Evolutionary conservation across 2,113 vertebrate genomes (phyloP).

Genomic region (Sinocyclocheilus anshuiensis): DNA sequence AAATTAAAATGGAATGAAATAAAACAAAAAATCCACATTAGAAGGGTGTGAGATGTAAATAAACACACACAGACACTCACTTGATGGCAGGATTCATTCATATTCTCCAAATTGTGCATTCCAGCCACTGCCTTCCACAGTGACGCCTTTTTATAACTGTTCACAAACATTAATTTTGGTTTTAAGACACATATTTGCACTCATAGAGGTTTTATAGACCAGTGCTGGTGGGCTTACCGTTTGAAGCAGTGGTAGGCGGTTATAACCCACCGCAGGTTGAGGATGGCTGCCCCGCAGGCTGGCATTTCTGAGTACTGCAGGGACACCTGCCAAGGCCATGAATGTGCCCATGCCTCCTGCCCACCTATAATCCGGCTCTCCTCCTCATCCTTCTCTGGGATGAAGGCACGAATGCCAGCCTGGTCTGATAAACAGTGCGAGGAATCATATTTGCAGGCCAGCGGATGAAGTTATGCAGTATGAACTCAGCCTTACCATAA

Average conservation of each 20-base stretch:
- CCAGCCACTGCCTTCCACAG: slow-evolving; percentile 71
- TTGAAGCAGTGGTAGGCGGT: slow-evolving; percentile 74
- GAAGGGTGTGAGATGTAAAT: neutral
- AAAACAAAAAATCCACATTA: neutral
- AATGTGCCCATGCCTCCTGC: slow-evolving; percentile 70
- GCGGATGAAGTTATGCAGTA: neutral
- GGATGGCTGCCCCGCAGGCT: slow-evolving; percentile 71
- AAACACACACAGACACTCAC: slow-evolving; percentile 42
- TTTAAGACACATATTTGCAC: too few relatives aligned
- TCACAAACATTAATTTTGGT: too few relatives aligned
- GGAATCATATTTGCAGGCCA: neutral
- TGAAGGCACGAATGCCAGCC: slow-evolving; percentile 66
- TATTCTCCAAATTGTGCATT: slow-evolving; percentile 69
- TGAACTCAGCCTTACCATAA: neutral
- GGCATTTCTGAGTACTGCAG: slow-evolving; percentile 57
- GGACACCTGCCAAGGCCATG: slow-evolving; percentile 76
- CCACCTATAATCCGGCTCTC: slow-evolving; percentile 71
- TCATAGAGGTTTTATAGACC: neutral
- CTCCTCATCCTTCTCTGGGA: slow-evolving; percentile 4
- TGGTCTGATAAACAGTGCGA: slow-evolving; percentile 51
- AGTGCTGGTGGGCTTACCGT: slow-evolving; percentile 50
- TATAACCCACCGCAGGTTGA: slow-evolving; percentile 65
- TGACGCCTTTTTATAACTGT: slow-evolving; percentile 62
- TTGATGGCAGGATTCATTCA: slow-evolving; percentile 62
- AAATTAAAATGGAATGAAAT: neutral